Percentiles rank a stretch among this genome's conserved stretches.
phyloP scores from a whole-genome alignment of 2,888 invertebrate genomes.

The Holacanthella duospinosa region DNA sequence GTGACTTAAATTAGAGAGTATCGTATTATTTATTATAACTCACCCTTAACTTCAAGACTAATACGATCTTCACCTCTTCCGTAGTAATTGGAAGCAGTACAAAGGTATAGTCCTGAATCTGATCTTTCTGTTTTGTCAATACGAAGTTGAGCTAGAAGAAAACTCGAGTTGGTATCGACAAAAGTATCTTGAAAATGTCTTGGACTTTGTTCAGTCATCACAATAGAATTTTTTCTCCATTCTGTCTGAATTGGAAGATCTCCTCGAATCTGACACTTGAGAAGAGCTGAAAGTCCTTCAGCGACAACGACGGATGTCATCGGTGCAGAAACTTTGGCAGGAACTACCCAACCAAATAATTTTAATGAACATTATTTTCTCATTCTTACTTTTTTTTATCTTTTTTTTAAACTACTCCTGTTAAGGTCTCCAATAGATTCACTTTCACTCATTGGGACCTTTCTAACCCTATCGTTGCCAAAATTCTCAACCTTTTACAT shows the following conservation, averaged over 20 bases:
- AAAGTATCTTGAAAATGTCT: constrained; percentile 12
- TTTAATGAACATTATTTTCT: constrained; percentile 23
- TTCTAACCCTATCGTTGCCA: background rate
- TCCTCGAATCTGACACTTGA: constrained; percentile 31
- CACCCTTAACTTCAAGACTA: constrained; percentile 31
- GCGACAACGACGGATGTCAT: constrained; percentile 27
- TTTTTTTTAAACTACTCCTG: background rate
- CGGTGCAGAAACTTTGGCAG: constrained; percentile 30
- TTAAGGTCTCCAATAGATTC: too few species aligned
- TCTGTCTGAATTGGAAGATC: constrained; percentile 28
- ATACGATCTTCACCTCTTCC: constrained; percentile 28
- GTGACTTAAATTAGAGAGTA: too few species aligned
- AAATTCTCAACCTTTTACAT: background rate
- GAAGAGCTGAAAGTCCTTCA: constrained; percentile 25
- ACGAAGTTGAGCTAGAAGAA: constrained; percentile 23
- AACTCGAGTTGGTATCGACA: constrained; percentile 21
- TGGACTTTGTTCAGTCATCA: constrained; percentile 21
- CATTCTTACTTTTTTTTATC: background rate
- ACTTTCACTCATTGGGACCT: background rate
- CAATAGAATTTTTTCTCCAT: constrained; percentile 29
- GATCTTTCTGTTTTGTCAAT: constrained; percentile 21
- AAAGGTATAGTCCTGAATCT: constrained; percentile 28
- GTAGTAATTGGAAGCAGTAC: constrained; percentile 28
- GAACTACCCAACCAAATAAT: constrained; percentile 26
- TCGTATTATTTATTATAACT: too few species aligned